phyloP scores from a whole-genome alignment of 2,888 invertebrate genomes.

The Nasonia oneida region DNA sequence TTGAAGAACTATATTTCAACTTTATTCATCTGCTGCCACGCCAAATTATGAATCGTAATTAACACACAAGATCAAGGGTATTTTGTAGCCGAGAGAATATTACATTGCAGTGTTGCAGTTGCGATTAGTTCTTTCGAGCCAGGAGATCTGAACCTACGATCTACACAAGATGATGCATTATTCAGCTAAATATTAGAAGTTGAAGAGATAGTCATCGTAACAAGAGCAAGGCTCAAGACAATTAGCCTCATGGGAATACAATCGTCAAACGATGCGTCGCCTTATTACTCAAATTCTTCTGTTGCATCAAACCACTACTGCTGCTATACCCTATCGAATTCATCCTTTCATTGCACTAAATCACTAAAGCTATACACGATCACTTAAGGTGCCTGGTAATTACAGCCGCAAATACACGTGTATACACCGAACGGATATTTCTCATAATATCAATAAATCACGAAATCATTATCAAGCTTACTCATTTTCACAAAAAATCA shows the following conservation, averaged over 20 bases:
- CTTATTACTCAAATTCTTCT: background rate
- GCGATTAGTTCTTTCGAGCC: background rate
- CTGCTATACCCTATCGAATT: background rate
- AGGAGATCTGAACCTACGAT: background rate
- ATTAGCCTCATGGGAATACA: background rate
- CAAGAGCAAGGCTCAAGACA: background rate
- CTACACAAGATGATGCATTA: constrained; percentile 6
- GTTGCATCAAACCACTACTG: background rate
- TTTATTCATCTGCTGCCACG: background rate
- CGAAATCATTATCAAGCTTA: background rate
- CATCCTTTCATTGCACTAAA: background rate
- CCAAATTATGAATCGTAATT: background rate
- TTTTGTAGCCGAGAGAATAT: constrained; percentile 28
- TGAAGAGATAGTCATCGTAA: background rate
- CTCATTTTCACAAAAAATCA: background rate
- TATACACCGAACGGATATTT: background rate
- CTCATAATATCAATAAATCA: background rate
- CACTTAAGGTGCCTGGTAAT: background rate
- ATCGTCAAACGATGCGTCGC: background rate
- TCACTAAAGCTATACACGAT: background rate
- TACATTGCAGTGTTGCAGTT: constrained; percentile 3
- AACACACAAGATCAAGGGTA: constrained; percentile 8
- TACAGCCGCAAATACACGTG: no score
- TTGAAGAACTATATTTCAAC: background rate
- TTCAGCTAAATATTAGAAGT: background rate